Conservation (phyloP, 2,113 vertebrate genomes). For the Proteles cristata region DNA sequence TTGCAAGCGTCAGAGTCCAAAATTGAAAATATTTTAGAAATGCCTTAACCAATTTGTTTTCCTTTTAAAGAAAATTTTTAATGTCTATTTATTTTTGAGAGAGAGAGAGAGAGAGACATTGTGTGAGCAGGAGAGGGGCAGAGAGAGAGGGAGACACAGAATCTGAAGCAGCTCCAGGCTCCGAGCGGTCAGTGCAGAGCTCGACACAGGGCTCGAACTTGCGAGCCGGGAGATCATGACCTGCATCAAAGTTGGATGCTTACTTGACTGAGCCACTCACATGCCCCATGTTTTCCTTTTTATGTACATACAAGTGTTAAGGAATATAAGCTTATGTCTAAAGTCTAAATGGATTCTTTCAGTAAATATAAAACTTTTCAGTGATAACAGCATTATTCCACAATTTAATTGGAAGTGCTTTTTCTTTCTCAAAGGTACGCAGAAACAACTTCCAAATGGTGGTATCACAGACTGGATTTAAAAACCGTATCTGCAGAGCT, state of each 20-base stretch:
- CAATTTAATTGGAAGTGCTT: background rate
- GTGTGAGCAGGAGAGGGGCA: no score
- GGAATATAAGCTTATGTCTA: background rate
- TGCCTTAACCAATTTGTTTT: background rate
- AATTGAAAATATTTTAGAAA: conserved; percentile 9
- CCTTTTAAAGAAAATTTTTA: background rate
- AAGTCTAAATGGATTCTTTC: background rate
- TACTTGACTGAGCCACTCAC: no score
- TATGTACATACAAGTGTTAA: background rate
- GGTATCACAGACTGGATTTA: background rate
- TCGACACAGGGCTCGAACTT: no score
- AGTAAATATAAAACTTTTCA: background rate
- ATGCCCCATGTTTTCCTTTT: background rate
- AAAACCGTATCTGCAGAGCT: background rate
- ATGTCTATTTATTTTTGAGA: no score
- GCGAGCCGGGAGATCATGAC: no score
- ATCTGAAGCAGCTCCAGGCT: no score
- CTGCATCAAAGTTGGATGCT: no score
- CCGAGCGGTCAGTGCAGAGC: no score
- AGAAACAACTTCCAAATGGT: background rate
- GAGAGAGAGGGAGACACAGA: no score
- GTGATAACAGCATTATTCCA: background rate
- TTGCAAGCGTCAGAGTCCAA: background rate
- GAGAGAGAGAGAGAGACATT: no score
- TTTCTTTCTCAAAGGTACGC: background rate